Percentiles rank a stretch among this genome's conserved stretches.
phyloP scores from a whole-genome alignment of 2,888 invertebrate species.

The Zootermopsis nevadensis region DNA sequence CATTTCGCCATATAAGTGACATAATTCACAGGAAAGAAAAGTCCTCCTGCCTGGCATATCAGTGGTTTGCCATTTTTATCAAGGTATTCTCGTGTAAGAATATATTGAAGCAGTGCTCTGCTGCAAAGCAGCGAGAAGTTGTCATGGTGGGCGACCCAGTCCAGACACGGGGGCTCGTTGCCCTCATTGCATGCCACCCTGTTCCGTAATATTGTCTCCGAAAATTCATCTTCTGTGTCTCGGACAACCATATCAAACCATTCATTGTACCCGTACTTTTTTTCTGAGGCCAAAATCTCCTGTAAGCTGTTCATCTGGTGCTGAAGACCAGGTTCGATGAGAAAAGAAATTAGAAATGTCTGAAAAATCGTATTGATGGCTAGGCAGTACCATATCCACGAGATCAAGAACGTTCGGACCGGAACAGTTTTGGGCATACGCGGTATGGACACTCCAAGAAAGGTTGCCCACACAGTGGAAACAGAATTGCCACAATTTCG shows the following conservation, averaged over 20 bases:
- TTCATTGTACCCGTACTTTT: constrained; percentile 21
- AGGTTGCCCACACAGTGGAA: background rate
- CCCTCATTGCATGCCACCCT: background rate
- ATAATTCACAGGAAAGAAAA: background rate
- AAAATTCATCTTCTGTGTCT: background rate
- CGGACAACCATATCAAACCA: background rate
- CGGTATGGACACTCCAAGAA: background rate
- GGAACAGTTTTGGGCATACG: background rate
- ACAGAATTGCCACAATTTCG: background rate
- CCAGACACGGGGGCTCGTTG: constrained; percentile 18
- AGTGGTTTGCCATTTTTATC: constrained; percentile 10
- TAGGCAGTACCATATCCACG: constrained; percentile 23
- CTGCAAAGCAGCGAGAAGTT: constrained; percentile 30
- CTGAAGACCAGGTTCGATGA: constrained; percentile 12
- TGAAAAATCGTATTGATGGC: constrained; percentile 17
- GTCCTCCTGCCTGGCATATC: constrained; percentile 29
- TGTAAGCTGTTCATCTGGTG: constrained; percentile 16
- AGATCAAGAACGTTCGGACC: background rate
- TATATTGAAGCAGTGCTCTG: background rate
- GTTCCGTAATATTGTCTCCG: background rate
- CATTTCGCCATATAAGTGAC: constrained; percentile 29
- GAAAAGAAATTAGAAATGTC: constrained; percentile 11
- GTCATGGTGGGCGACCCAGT: constrained; percentile 16
- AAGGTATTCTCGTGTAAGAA: background rate
- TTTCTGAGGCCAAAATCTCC: background rate